phyloP scores from a whole-genome alignment of 2,797 vertebrate genomes.

The Epinephelus awoara region DNA sequence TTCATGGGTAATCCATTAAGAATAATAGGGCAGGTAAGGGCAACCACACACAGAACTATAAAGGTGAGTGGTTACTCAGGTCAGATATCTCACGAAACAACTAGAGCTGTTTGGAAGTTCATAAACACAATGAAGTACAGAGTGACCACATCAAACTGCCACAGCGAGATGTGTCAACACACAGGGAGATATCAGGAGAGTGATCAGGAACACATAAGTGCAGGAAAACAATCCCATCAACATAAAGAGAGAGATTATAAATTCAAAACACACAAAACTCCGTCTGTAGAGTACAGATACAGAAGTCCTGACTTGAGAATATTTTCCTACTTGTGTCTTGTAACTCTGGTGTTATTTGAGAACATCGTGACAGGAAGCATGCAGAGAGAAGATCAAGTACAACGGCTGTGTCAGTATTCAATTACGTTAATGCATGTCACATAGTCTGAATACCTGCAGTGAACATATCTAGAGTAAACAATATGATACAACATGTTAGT shows the following conservation, averaged over 20 bases:
- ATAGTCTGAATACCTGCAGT: not conserved
- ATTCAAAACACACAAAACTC: not conserved
- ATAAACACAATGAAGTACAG: not conserved
- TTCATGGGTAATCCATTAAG: not conserved
- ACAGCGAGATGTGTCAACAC: slow-evolving; percentile 27
- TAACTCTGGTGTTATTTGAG: slow-evolving; percentile 28
- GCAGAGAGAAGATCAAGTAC: slow-evolving; percentile 1
- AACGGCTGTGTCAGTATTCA: slow-evolving; percentile 8
- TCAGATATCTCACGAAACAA: slow-evolving; percentile 1
- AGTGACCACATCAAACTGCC: slow-evolving; percentile 12
- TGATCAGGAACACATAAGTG: not conserved
- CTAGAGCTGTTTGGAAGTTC: not conserved
- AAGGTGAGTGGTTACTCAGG: slow-evolving; percentile 15
- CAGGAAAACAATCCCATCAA: not conserved
- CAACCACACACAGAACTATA: not conserved
- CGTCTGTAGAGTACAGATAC: not conserved
- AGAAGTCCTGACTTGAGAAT: not conserved
- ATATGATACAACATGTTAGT: no score
- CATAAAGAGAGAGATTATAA: not conserved
- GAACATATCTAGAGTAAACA: not conserved
- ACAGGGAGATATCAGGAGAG: slow-evolving; percentile 2
- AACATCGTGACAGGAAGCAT: slow-evolving; percentile 6
- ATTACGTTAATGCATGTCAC: not conserved
- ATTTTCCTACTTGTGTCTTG: slow-evolving; percentile 40
- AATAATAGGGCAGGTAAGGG: not conserved